phyloP scores from a whole-genome alignment of 2,113 vertebrate genomes.

The Periophthalmus modestus region DNA sequence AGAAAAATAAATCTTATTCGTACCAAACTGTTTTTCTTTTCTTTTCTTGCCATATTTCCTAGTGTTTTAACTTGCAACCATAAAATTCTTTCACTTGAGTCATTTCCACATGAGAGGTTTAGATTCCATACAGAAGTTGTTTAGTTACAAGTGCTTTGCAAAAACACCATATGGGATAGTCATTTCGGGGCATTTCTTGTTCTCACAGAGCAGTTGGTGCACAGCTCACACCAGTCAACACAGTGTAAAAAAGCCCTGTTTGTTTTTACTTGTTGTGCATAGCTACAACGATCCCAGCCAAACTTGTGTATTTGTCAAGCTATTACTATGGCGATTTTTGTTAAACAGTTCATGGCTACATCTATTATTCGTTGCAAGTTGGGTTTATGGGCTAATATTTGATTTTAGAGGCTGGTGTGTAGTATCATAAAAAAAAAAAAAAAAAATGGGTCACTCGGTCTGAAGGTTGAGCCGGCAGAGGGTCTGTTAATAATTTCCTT shows the following conservation, averaged over 20 bases:
- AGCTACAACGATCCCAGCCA: background rate
- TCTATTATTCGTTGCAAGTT: slow-evolving; percentile 2
- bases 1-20: background rate
- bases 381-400: slow-evolving; percentile 20
- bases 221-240: slow-evolving; percentile 1
- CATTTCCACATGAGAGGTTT: background rate
- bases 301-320: background rate
- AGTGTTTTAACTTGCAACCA: background rate
- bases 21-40: too few relatives aligned
- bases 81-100: background rate
- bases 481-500: slow-evolving; percentile 70
- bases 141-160: background rate
- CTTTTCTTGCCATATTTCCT: background rate
- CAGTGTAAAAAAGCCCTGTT: slow-evolving; percentile 5
- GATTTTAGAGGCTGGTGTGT: slow-evolving; percentile 15
- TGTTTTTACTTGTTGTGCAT: slow-evolving; percentile 14
- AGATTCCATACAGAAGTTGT: background rate
- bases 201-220: slow-evolving; percentile 10
- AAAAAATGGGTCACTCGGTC: slow-evolving; percentile 53
- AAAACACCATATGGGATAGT: slow-evolving; percentile 15
- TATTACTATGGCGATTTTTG: background rate
- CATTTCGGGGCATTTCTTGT: slow-evolving; percentile 15
- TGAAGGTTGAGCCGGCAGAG: slow-evolving; percentile 42
- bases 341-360: background rate
- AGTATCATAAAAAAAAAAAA: slow-evolving; percentile 32